Base-by-base conservation (phyloP, 2,113 vertebrate species). In the Erythrocebus patas region DNA sequence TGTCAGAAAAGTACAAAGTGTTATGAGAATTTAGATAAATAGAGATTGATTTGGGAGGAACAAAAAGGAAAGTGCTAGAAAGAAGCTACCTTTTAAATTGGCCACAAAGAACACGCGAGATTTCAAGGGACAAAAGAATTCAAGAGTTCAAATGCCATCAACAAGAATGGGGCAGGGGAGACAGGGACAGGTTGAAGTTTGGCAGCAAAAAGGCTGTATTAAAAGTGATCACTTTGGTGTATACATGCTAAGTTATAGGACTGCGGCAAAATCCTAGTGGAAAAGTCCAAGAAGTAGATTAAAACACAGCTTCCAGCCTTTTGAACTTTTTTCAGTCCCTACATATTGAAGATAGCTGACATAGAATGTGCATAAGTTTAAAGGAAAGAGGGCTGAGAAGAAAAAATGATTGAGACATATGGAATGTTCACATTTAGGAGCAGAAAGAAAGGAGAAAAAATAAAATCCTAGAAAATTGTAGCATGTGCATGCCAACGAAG, bases 1-100 rank as follows among this genome's bases (percentile, higher is more conserved):
- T 48, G 18, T 72, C 23, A 45, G 66, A 32, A 93, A 90, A 89
- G 45, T 17, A 38, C 10, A 32, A 57, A 43, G 32, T 16, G 6
- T n/a, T 57, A 27, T 14, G 45, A 87, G 20, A 68, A 82, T 79
- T 79, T 82, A 66, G 20, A 20, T 57, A 78, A 76, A 75, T 23
- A 48, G 50, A 61, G 52, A 22, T 45, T 87, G 52, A 84, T 52
- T 52, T 89, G 43, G 78, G 72, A 72, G 40, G 48, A 87, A 25
- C 16, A 45, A 32, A 87, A n/a, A 85, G 9, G 32, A 95, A 85
- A 11, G 27, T 64, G 94, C 57, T 27, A 23, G 66, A 89, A 95
- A 93, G 86, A 40, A 73, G 9, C 2, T 52, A 8, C 43, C 45
- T 93, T 94, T 84, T 48, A 84, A 86, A 84, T 0, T 11, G 18